Percentiles rank a stretch among this genome's conserved stretches.
Conservation (phyloP, 2,113 vertebrate genomes). For the Scalopus aquaticus region DNA sequence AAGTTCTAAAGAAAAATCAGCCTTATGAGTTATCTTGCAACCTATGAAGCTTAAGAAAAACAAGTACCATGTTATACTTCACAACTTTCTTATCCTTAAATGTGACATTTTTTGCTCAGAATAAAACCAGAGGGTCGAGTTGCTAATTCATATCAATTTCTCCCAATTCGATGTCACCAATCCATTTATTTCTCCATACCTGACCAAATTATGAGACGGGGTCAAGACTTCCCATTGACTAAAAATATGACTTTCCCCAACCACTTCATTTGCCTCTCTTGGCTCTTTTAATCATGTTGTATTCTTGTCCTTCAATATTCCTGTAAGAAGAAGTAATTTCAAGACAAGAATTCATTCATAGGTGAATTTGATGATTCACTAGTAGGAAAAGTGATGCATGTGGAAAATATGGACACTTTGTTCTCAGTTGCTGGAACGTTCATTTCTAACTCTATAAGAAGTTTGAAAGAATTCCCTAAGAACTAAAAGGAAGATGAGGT, state of each 20-base stretch:
- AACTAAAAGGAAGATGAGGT: not conserved
- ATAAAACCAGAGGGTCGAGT: not conserved
- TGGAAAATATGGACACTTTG: not conserved
- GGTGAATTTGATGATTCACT: not conserved
- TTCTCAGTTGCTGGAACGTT: not conserved
- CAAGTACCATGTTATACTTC: not conserved
- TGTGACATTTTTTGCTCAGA: constrained; percentile 28
- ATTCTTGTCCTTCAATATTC: not conserved
- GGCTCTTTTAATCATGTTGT: not conserved
- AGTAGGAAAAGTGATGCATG: not conserved
- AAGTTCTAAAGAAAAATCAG: not conserved
- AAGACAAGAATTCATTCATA: constrained; percentile 12
- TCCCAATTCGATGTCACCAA: not conserved
- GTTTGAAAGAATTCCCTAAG: constrained; percentile 29
- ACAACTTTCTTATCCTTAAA: constrained; percentile 39
- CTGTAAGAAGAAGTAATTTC: not conserved
- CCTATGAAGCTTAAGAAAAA: constrained; percentile 35
- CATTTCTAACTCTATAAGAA: not conserved
- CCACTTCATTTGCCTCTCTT: not conserved
- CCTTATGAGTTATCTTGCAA: not conserved
- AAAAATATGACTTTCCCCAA: not conserved
- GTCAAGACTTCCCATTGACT: not conserved
- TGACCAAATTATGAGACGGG: not conserved
- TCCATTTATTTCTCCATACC: not conserved
- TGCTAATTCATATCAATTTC: not conserved